Base-by-base conservation (phyloP, 2,113 vertebrate species). In the Scartelaos histophorus region DNA sequence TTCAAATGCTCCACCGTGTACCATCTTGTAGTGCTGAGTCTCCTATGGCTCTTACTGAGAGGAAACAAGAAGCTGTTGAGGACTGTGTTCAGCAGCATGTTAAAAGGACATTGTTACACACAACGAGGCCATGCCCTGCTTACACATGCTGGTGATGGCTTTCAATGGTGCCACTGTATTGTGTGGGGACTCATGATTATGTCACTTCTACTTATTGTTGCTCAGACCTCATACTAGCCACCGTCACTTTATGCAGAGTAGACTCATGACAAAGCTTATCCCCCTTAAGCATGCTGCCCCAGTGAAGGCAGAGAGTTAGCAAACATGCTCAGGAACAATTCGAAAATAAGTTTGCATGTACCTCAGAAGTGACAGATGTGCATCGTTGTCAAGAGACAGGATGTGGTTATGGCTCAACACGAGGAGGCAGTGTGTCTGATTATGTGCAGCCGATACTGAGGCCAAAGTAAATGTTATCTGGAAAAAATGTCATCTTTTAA, bases 401-500 rank as follows among this genome's bases (percentile, higher is more conserved):
- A 91, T 90, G 91, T 90, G 90, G 90, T 90, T 85, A 82, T 81
- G 81, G 82, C 80, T 87, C 83, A 87, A 83, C 84, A 66, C 56
- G 65, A 70, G 7, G 43, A 80, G 71, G 62, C 65, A 54, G 43
- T 22, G 60, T 70, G 60, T 64, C 73, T 85, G 79, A 85, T 85
- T 66, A 73, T 24, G 72, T 65, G 66, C 66, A 62, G 54, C 57
- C 67, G 51, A 67, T 76, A 76, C 17, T 73, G 25, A 61, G 58
- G 24, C 65, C 57, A 38, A 70, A 29, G 7, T 29, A 45, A 67
- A 67, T 6, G 25, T 29, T 61, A 61, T 61, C 25, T 17, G 58
- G 15, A 9, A 34, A 34, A 13, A 15, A 58, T 5, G 13, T 24
- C 0, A 22, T 22, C n/a, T 12, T 19, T 19, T 51, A 51, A 56